Evolutionary conservation across 92 coral and sea anemone species (phyloP), one percentile per base, ranked within the genome.

Genomic region (Porites lobata): DNA sequence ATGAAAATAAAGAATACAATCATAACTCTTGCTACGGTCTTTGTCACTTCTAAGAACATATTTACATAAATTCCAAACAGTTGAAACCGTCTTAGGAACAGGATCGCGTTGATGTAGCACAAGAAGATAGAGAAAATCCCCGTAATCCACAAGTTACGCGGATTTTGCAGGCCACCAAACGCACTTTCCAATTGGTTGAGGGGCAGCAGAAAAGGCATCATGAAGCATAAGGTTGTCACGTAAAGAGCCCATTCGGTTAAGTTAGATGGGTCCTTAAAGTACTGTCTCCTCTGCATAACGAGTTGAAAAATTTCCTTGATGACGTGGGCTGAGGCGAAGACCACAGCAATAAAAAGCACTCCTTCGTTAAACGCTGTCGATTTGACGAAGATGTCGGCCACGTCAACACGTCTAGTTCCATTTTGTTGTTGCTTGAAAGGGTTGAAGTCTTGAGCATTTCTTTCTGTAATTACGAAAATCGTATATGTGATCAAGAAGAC

Each of bases 201-300:
- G 10, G 74, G 32, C 17, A 89, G 62, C 43, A 88, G 26, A 47
- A 83, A 94, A 7, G 98, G 96, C 76, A 88, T 10, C 74, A 93
- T 87, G 82, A 90, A 97, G 29, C 88, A 19, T 51, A 95, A 67
- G 2, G 99, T 90, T 1, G 90, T 75, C 5, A 86, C 43, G 63
- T 95, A 95, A 29, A 95, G 85, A 72, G 88, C 89, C 99, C 99
- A 97, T 20, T 97, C 99, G 0, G 96, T 79, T 17, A 92, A 21
- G 80, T 97, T 97, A 7, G 95, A 75, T 12, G 68, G 7, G 51
- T 95, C 96, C 29, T 72, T 77, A 57, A 94, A 82, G 76, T 97
- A 97, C 6, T 77, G 86, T 18, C 43, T 24, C 38, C 88, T 72
- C 75, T 90, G 88, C 10, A 59, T 59, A 22, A 91, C 6, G 67